These are phyloP conservation scores for Corythornis cristatus DNA, from an alignment of 2,113 vertebrate genomes.

Conservation along the genomic window DNA sequence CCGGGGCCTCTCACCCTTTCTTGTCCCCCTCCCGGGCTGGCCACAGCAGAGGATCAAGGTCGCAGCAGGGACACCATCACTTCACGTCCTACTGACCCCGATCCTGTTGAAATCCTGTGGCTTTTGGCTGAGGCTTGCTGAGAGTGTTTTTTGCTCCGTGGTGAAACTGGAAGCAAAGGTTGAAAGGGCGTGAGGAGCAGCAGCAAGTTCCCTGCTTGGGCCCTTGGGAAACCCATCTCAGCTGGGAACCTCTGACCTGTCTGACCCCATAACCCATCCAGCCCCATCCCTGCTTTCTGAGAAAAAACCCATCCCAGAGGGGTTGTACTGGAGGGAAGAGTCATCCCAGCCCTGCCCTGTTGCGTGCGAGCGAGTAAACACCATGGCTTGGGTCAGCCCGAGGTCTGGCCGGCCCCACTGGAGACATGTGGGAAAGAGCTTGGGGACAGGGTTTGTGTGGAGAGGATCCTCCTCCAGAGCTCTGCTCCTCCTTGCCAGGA, in stretches of 20 bases:
- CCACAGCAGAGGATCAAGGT: background rate
- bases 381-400: background rate
- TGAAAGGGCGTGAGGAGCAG: background rate
- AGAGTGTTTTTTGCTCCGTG: background rate
- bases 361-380: background rate
- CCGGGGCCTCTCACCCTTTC: rapidly evolving
- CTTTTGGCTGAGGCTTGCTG: background rate
- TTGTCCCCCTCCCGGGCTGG: rapidly evolving
- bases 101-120: background rate
- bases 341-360: background rate
- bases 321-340: background rate
- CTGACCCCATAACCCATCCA: background rate
- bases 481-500: rapidly evolving
- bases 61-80: rapidly evolving
- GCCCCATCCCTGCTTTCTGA: background rate
- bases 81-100: background rate
- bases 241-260: background rate
- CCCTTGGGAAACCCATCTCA: background rate
- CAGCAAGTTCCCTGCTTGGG: background rate
- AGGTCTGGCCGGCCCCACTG: background rate
- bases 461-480: background rate
- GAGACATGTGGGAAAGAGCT: background rate
- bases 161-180: background rate
- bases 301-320: background rate
- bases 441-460: background rate